phyloP scores from a whole-genome alignment of 2,888 invertebrate genomes.

The Meteorus cinctellus region DNA sequence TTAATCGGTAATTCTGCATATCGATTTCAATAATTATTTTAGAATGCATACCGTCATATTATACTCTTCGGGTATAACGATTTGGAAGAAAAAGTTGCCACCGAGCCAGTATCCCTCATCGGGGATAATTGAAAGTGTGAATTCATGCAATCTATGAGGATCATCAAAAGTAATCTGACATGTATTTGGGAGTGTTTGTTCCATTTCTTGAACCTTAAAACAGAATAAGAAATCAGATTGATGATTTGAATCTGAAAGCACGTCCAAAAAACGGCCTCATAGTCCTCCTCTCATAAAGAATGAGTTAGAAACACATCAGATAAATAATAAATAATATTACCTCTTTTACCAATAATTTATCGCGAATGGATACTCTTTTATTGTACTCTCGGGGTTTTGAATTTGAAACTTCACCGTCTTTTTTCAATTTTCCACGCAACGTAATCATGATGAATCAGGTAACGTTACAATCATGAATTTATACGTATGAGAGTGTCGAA shows the following conservation, averaged over 20 bases:
- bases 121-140: conserved; percentile 84
- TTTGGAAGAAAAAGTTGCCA: conserved; percentile 89
- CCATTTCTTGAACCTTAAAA: conserved; percentile 84
- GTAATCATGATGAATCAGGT: conserved; percentile 78
- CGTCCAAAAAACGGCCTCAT: too few relatives aligned
- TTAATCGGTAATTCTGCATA: conserved; percentile 32
- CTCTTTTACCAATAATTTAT: conserved; percentile 87
- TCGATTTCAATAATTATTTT: background rate
- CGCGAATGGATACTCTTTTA: conserved; percentile 84
- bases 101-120: conserved; percentile 93
- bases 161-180: conserved; percentile 88
- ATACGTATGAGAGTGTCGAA: background rate
- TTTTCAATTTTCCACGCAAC: conserved; percentile 82
- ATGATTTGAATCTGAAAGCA: too few relatives aligned
- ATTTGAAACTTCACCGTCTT: conserved; percentile 75
- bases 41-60: conserved; percentile 90
- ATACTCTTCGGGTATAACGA: conserved; percentile 94
- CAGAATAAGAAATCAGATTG: conserved; percentile 11
- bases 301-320: background rate
- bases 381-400: conserved; percentile 62
- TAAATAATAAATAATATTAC: conserved; percentile 69
- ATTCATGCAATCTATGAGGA: conserved; percentile 87
- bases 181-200: conserved; percentile 86
- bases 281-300: too few relatives aligned
- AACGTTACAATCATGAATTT: background rate